A percentile compares a stretch with the other conserved stretches of the same genome.
These are phyloP conservation scores for Cryptophagus acutangulus DNA, from an alignment of 2,888 invertebrate genomes.

Conservation along the genomic window DNA sequence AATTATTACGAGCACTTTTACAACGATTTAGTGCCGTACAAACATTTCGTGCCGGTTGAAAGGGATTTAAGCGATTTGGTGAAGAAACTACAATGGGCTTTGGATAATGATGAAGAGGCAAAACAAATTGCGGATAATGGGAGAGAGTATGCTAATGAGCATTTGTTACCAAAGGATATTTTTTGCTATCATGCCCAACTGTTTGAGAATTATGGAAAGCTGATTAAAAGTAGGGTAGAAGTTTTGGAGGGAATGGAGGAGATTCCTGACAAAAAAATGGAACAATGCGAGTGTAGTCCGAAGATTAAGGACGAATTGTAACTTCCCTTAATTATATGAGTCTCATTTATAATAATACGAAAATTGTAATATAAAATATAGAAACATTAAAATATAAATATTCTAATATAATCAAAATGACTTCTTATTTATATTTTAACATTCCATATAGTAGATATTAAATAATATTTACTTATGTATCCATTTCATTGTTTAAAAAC, in stretches of 20 bases:
- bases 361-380: constrained; percentile 2
- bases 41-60: constrained; percentile 81
- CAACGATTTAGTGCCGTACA: constrained; percentile 62
- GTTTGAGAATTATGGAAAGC: constrained; percentile 72
- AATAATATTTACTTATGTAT: not conserved
- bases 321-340: constrained; percentile 18
- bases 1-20: constrained; percentile 96
- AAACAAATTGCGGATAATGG: constrained; percentile 62
- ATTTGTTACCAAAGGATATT: constrained; percentile 78
- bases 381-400: constrained; percentile 3
- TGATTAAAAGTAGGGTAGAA: constrained; percentile 54
- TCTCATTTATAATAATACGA: not conserved
- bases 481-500: constrained; percentile 24
- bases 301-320: constrained; percentile 45
- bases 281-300: constrained; percentile 41
- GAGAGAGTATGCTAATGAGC: constrained; percentile 65
- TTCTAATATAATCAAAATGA: constrained; percentile 6
- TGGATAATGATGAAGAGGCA: constrained; percentile 64
- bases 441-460: constrained; percentile 2
- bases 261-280: constrained; percentile 50
- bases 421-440: not conserved
- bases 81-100: constrained; percentile 74
- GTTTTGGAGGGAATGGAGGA: constrained; percentile 61
- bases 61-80: constrained; percentile 75
- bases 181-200: constrained; percentile 81